These are phyloP conservation scores for Tragelaphus scriptus DNA, from an alignment of 2,113 vertebrate genomes.

Conservation along the genomic window DNA sequence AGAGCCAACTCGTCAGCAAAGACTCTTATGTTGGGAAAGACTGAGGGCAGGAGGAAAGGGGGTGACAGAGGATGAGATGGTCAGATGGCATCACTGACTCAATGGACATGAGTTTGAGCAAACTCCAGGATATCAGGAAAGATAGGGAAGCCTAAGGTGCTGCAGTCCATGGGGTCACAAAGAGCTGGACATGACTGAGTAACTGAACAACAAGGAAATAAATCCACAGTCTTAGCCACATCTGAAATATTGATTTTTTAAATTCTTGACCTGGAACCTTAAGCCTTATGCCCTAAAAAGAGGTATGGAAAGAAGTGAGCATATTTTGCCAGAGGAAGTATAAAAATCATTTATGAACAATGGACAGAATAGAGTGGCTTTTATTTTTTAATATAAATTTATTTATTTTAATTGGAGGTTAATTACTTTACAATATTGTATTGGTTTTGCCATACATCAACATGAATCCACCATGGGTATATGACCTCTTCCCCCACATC, in stretches of 20 bases:
- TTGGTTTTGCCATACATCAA: too few relatives aligned
- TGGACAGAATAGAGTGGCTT: neutral
- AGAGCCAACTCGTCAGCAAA: neutral
- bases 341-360: neutral
- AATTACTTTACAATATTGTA: too few relatives aligned
- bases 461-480: too few relatives aligned
- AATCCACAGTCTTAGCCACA: neutral
- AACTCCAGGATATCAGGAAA: neutral
- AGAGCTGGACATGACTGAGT: neutral
- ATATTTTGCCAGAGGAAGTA: neutral
- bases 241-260: neutral
- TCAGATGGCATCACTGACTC: neutral
- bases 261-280: neutral
- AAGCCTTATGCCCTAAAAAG: neutral
- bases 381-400: neutral
- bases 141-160: neutral
- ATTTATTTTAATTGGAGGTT: too few relatives aligned
- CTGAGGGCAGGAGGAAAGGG: neutral
- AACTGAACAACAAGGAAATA: neutral
- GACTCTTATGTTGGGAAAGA: neutral
- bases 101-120: neutral
- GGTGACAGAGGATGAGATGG: neutral
- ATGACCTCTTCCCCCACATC: neutral
- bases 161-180: neutral
- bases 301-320: neutral